phyloP scores from a whole-genome alignment of 2,113 vertebrate genomes.

The Hydrochoerus hydrochaeris region DNA sequence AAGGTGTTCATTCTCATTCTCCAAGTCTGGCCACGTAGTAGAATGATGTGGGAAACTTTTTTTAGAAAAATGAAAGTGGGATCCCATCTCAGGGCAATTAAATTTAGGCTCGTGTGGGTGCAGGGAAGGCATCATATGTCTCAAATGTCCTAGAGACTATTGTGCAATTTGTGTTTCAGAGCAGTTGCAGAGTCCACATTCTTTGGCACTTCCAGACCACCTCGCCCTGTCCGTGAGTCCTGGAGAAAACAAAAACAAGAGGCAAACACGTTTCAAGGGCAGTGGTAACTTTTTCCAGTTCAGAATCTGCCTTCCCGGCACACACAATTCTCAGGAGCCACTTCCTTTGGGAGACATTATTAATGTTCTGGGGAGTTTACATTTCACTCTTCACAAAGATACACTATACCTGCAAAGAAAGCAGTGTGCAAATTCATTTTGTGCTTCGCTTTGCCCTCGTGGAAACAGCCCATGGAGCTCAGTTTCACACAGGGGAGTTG shows the following conservation, averaged over 20 bases:
- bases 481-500: background rate
- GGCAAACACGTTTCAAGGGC: background rate
- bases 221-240: background rate
- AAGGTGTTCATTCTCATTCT: background rate
- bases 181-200: background rate
- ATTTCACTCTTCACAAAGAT: background rate
- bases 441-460: fast-evolving
- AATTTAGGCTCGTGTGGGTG: background rate
- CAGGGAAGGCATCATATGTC: background rate
- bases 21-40: background rate
- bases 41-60: background rate
- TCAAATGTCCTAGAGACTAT: background rate
- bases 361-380: background rate
- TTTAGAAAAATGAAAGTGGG: background rate
- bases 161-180: background rate
- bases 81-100: background rate
- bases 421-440: background rate
- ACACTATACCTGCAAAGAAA: background rate
- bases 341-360: background rate
- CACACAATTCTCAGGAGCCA: background rate
- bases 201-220: background rate
- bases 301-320: background rate
- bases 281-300: background rate
- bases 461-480: background rate
- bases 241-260: background rate